Base-by-base conservation (phyloP, 2,888 invertebrate species). In the Pinctada fucata region DNA sequence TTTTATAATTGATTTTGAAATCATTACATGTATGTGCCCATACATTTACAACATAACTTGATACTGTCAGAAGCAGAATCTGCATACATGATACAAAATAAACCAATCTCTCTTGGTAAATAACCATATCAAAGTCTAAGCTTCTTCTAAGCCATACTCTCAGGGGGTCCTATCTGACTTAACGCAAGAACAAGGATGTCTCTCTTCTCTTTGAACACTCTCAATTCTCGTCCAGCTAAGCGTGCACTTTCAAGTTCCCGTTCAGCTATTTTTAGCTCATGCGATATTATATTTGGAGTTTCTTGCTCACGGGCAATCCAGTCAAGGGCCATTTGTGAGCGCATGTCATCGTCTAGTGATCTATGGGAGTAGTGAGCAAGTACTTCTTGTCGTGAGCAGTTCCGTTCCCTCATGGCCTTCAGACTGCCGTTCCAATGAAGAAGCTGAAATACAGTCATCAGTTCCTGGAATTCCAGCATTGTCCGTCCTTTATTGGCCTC, bases 361-460 rank as follows among this genome's bases (percentile, higher is more conserved):
- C 97, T 95, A 92, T 97, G 96, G 47, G 97, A 97, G 93, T 98
- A 98, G 93, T 98, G 97, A 70, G 97, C 97, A 45, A 97, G 96
- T 50, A 92, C 91, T 91, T 97, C 97, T 92, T 97, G 97, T 86
- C 97, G 94, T 81, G 97, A 97, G 93, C 98, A 98, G 92, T 97
- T 97, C 68, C 97, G 94, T 93, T 98, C 97, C 70, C 97, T 94
- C 97, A 98, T 97, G 68, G 97, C 97, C 88, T 97, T 96, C 88
- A 98, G 93, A 85, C 97, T 97, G n/a, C 98, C 98, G 93, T 98
- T 98, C 98, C 98, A 98, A 93, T 98, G 98, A 75, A 98, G 94
- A 85, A 98, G 94, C 93, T 98, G 97, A 93, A 98, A 98, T 71
- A 98, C 97, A n/a, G 97, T 98, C 98, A 98, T 98, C 89, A 98